Base-by-base conservation (phyloP, 2,797 vertebrate species). In the Allobates femoralis region DNA sequence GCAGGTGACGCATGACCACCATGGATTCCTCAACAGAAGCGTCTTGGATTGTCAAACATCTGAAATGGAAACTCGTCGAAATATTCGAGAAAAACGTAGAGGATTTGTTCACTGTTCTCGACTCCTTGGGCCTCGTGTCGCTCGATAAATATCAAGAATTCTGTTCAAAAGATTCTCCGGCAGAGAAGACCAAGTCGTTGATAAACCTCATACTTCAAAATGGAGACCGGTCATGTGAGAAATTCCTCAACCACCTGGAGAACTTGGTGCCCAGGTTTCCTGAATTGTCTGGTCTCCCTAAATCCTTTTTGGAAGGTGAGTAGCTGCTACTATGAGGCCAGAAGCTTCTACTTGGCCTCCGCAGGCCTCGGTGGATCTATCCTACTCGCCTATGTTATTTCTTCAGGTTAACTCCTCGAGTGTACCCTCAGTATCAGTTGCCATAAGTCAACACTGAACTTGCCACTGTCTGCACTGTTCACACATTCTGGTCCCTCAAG, bases 231-330 rank as follows among this genome's bases (percentile, higher is more conserved):
- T 32, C 77, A n/a, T 79, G 55, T 41, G 26, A 46, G 23, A 79
- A 62, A 81, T 51, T 81, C 79, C 41, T 81, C 16, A 12, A 81
- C 28, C 79, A 81, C 28, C 26, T 81, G 0, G 26, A 81, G 16
- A 81, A 67, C 41, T 30, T 81, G 79, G 30, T 21, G 23, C 18
- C 21, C 18, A 66, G 79, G 58, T 66, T 50, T 53, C 79, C 79
- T 2, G 41, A 41, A 0, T 32, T 81, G 79, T 32, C 41, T 21
- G 23, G 7, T 19, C 19, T 81, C 18, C 21, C 60, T 1, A 26
- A 26, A 3, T 7, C 2, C 28, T 50, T 67, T 50, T 8, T 21
- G 0, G 41, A 81, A 21, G 58, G 79, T 67, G 41, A 66, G 79
- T 18, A 64, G 0, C 32, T 37, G 60, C 3, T 37, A 6, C 21